phyloP scores from a whole-genome alignment of 2,797 vertebrate species.

The Sandelia bainsii region DNA sequence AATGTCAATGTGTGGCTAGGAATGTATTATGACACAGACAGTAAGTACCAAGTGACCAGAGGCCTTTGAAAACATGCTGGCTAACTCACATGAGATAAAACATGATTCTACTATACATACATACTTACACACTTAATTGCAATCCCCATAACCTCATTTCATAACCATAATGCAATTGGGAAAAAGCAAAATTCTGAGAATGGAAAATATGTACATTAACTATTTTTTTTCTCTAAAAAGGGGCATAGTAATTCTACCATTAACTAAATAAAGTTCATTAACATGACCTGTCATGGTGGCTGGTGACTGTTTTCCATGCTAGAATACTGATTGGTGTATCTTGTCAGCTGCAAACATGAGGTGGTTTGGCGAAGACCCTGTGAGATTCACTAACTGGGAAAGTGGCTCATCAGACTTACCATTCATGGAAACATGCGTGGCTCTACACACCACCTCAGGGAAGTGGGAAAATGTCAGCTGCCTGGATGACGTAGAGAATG shows the following conservation, averaged over 20 bases:
- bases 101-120: neutral
- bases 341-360: constrained; percentile 83
- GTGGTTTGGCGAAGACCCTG: constrained; percentile 83
- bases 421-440: constrained; percentile 83
- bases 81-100: neutral
- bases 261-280: neutral
- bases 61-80: constrained; percentile 16
- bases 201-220: neutral
- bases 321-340: constrained; percentile 20
- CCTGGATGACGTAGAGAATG: constrained; percentile 78
- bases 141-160: too few species aligned
- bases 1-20: constrained; percentile 86
- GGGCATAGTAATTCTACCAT: too few species aligned
- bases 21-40: constrained; percentile 88
- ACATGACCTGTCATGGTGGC: neutral
- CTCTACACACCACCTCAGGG: constrained; percentile 84
- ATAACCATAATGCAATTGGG: neutral
- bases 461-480: constrained; percentile 89
- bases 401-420: constrained; percentile 64
- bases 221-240: neutral
- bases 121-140: too few species aligned
- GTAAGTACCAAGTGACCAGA: constrained; percentile 78
- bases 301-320: neutral
- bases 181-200: neutral
- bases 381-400: constrained; percentile 88